Percentiles rank a stretch among this genome's conserved stretches.
Evolutionary conservation across 2,113 vertebrate species (phyloP).

Genomic region (Pantherophis guttatus): DNA sequence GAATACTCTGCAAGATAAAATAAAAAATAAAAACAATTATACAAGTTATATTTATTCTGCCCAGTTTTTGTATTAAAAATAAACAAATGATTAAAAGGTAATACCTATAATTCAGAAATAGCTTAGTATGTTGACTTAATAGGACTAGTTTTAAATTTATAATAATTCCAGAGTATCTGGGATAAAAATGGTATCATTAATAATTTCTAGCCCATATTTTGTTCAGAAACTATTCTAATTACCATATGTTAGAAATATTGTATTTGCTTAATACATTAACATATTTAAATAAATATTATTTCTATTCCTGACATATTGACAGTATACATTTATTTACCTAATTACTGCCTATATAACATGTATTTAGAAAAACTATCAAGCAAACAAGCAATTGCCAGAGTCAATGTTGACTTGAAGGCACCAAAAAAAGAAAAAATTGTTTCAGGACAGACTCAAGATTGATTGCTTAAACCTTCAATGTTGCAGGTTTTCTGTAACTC

Average conservation of each 20-base stretch:
- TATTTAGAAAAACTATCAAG: neutral
- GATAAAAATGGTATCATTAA: slow-evolving; percentile 16
- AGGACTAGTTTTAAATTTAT: neutral
- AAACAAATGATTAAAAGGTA: neutral
- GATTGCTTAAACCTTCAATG: neutral
- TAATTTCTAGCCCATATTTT: slow-evolving; percentile 24
- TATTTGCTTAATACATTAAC: neutral
- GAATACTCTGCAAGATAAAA: slow-evolving; percentile 75
- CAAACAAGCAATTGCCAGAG: neutral
- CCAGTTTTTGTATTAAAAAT: neutral
- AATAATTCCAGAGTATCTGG: slow-evolving; percentile 7
- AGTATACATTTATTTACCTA: neutral
- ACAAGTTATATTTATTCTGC: neutral
- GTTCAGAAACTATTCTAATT: neutral
- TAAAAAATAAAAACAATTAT: neutral
- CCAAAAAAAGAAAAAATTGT: neutral
- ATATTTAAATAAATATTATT: neutral
- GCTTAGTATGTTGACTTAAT: neutral
- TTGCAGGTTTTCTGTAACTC: slow-evolving; percentile 30
- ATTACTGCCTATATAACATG: neutral
- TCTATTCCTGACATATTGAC: neutral
- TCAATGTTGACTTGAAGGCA: neutral
- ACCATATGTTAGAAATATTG: neutral
- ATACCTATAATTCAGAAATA: neutral
- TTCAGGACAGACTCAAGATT: neutral